phyloP scores from a whole-genome alignment of 1,140 invertebrate species.

The Ruditapes philippinarum region DNA sequence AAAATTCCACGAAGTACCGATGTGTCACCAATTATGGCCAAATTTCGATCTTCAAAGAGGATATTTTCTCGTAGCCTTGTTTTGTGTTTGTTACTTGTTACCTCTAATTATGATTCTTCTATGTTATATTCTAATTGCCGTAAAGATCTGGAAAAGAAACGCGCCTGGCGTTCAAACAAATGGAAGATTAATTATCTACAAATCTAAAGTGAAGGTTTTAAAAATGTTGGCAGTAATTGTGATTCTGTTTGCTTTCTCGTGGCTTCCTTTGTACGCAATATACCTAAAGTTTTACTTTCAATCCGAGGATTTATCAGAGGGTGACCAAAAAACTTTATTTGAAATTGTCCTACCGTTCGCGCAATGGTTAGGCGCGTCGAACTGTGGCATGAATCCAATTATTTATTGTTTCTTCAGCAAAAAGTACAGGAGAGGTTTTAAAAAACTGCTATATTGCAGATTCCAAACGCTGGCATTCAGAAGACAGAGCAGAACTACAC shows the following conservation, averaged over 20 bases:
- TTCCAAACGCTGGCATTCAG: slow-evolving; percentile 19
- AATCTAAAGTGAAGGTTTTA: slow-evolving; percentile 90
- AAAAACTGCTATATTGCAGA: slow-evolving; percentile 47
- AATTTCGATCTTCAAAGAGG: slow-evolving; percentile 90
- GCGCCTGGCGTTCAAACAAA: slow-evolving; percentile 90
- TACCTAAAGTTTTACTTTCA: slow-evolving; percentile 74
- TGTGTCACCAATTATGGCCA: slow-evolving; percentile 77
- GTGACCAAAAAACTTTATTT: slow-evolving; percentile 91
- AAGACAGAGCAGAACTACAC: slow-evolving; percentile 43
- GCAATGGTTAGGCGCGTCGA: slow-evolving; percentile 98
- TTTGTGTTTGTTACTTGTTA: slow-evolving; percentile 96
- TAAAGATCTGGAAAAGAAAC: slow-evolving; percentile 94
- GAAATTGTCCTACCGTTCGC: slow-evolving; percentile 94
- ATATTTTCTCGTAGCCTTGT: slow-evolving; percentile 96
- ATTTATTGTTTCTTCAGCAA: slow-evolving; percentile 99
- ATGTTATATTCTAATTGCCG: slow-evolving; percentile 97
- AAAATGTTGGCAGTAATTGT: slow-evolving; percentile 98
- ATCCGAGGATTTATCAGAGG: slow-evolving; percentile 88
- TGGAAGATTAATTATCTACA: slow-evolving; percentile 80
- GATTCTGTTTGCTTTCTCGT: slow-evolving; percentile 96
- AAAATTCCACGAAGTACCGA: slow-evolving; percentile 60
- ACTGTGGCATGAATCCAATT: slow-evolving; percentile 98
- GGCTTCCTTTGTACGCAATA: slow-evolving; percentile 94
- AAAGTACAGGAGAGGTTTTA: slow-evolving; percentile 96
- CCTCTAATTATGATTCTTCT: slow-evolving; percentile 96